A percentile compares a stretch with the other conserved stretches of the same genome.
These are phyloP conservation scores for Gari tellinella DNA, from an alignment of 2,888 invertebrate genomes.

Conservation along the genomic window DNA sequence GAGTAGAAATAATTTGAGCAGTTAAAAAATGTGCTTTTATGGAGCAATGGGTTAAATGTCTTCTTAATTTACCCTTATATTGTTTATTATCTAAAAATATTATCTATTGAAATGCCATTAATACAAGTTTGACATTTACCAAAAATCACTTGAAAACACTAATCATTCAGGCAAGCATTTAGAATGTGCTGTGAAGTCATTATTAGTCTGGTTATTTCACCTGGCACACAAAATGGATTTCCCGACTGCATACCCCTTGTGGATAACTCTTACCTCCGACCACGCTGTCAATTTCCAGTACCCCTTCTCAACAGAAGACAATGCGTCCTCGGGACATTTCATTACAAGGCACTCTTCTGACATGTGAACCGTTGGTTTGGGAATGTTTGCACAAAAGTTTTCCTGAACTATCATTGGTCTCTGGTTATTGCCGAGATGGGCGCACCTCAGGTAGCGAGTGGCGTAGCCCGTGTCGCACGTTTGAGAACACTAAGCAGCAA, in stretches of 20 bases:
- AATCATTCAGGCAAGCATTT: too few species aligned
- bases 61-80: too few species aligned
- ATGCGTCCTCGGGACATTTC: constrained; percentile 45
- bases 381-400: constrained; percentile 55
- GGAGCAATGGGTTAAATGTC: too few species aligned
- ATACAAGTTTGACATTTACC: too few species aligned
- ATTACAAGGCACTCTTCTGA: constrained; percentile 63
- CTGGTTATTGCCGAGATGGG: constrained; percentile 41
- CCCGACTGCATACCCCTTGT: not conserved
- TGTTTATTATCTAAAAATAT: too few species aligned
- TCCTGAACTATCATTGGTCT: constrained; percentile 53
- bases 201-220: too few species aligned
- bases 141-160: too few species aligned
- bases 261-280: constrained; percentile 65
- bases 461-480: constrained; percentile 70
- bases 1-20: too few species aligned
- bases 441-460: constrained; percentile 67
- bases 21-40: too few species aligned
- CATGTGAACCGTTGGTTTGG: constrained; percentile 61
- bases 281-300: constrained; percentile 64
- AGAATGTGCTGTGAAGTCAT: too few species aligned
- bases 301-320: constrained; percentile 17
- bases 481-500: constrained; percentile 73
- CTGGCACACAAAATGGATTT: too few species aligned
- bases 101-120: too few species aligned